Evolutionary conservation across 2,888 invertebrate genomes (phyloP), one percentile per base, ranked within the genome.

Genomic region (Ichneumoninae sp.): DNA sequence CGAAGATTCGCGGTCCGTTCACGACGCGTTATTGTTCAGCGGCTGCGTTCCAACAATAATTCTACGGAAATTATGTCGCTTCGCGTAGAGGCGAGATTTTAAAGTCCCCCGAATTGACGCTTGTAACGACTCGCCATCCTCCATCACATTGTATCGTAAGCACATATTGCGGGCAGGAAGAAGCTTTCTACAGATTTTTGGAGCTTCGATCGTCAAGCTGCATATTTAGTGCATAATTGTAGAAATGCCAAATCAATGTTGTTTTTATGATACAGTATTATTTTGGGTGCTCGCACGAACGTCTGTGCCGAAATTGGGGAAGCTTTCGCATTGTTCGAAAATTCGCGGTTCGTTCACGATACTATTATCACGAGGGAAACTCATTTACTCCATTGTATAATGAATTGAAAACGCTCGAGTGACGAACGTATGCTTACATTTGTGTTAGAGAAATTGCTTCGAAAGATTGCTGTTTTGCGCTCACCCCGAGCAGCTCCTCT

Each of bases 381-480:
- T 82, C 84, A 80, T 85, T 85, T 80, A 50, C 57, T 62, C 66
- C 68, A 52, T 65, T 16, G 74, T 33, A 52, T 60, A 79, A 82
- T 76, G 75, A 82, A 84, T 79, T 75, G 79, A 79, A 84, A 82
- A 50, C 57, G 30, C 81, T 44, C 50, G 78, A 78, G 81, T 70
- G 54, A 74, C 62, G 89, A 87, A 91, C 90, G 90, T 89, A 91
- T 91, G 91, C 89, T 90, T 91, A 81, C 79, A 82, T 82, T 84
- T 84, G 62, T 92, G 92, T 92, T 90, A 92, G 91, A 92, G 91
- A 92, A 90, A 92, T 92, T 92, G 90, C 91, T 90, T 91, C 89
- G 89, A 91, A 92, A 92, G 92, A 92, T 92, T 92, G 92, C 91
- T 91, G 91, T 91, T 92, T 91, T 90, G 90, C 90, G 91, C 92